A percentile compares a stretch with the other conserved stretches of the same genome.
phyloP scores from a whole-genome alignment of 2,888 invertebrate species.

The Halictus quadricinctus region DNA sequence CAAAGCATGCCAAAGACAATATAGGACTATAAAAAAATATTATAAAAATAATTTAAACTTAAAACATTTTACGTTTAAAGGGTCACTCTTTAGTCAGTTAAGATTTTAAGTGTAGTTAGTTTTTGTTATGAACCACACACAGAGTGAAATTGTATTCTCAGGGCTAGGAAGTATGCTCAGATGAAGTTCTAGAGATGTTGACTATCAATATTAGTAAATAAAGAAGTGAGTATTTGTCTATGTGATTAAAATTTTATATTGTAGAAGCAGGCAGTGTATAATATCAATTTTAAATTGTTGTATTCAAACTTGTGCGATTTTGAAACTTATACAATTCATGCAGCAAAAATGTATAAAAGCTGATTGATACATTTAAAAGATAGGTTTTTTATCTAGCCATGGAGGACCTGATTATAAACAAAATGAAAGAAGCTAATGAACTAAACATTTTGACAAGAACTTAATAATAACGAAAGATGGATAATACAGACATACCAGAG shows the following conservation, averaged over 20 bases:
- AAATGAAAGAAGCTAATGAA: conserved; percentile 2
- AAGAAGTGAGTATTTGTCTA: not conserved
- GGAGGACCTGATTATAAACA: conserved; percentile 7
- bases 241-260: conserved; percentile 8
- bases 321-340: conserved; percentile 19
- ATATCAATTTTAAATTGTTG: conserved; percentile 34
- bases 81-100: conserved; percentile 38
- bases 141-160: conserved; percentile 64
- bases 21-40: conserved; percentile 66
- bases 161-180: conserved; percentile 51
- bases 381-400: conserved; percentile 34
- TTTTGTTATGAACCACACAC: conserved; percentile 55
- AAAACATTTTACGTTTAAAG: conserved; percentile 54
- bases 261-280: conserved; percentile 15
- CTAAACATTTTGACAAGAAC: conserved; percentile 20
- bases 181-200: conserved; percentile 47
- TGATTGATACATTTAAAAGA: conserved; percentile 27
- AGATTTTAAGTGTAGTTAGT: conserved; percentile 50
- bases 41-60: conserved; percentile 75
- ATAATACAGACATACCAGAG: conserved; percentile 54
- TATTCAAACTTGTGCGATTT: conserved; percentile 29
- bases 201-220: conserved; percentile 28
- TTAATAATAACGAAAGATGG: conserved; percentile 42
- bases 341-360: conserved; percentile 32
- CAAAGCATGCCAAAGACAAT: conserved; percentile 62